Evolutionary conservation across 2,797 vertebrate species (phyloP), one percentile per base, ranked within the genome.

Genomic region (Morus bassanus): DNA sequence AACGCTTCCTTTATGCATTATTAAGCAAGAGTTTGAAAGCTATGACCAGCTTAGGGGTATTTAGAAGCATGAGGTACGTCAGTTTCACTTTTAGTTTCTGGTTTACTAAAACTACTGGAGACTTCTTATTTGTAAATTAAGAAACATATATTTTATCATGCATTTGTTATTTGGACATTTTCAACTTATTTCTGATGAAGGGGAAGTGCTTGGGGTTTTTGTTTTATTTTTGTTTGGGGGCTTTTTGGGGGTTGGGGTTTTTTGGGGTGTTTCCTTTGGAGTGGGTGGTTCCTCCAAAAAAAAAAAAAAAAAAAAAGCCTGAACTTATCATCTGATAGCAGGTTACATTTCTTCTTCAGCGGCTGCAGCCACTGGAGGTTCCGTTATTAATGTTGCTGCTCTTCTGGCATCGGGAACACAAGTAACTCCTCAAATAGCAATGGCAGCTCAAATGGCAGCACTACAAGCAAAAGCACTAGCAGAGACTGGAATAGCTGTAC

Each of bases 371-470:
- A 98, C 98, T 0, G 98, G 98, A 30, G 98, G 98, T 85, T 99
- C 99, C 0, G 98, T 98, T 43, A 98, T 99, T 91, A 99, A 99
- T 6, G 99, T 99, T 33, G 99, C 99, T 2, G 99, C 99, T 37
- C 98, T 99, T 46, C 98, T 99, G 97, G 99, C 99, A 0, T 99
- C 99, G 2, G 99, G 99, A 92, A 99, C 99, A 4, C 99, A 99
- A 95, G 99, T 99, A 81, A 99, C 99, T 23, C 99, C 99, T 88
- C 99, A 99, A 96, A 99, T 99, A 15, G 99, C 99, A 48, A 99
- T 99, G 99, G 99, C 99, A 67, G 99, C 99, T 48, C 99, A 99
- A 75, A 99, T 99, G 99, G 99, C 99, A 72, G 99, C 99, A 1
- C 97, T 99, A 28, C 99, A 99, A 96, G 99, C 99, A 23, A 99